These are phyloP conservation scores for Rhaphigaster nebulosa DNA, from an alignment of 2,888 invertebrate species.

Conservation along the genomic window DNA sequence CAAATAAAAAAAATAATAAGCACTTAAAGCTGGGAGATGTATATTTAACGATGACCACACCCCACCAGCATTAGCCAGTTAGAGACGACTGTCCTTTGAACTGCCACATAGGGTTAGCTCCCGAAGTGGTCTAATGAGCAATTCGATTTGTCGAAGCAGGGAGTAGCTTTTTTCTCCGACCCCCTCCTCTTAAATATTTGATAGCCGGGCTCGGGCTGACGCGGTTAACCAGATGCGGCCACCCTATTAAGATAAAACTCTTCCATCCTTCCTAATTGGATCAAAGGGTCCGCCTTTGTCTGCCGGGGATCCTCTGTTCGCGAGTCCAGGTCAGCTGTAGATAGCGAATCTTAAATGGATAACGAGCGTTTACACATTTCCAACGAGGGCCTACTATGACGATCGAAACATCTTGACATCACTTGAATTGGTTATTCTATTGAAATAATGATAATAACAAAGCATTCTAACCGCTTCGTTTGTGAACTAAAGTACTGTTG, in stretches of 20 bases:
- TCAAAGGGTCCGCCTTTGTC: background rate
- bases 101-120: background rate
- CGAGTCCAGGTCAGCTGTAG: background rate
- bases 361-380: background rate
- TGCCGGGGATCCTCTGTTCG: background rate
- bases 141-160: background rate
- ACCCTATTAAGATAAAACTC: constrained; percentile 38
- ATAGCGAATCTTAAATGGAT: background rate
- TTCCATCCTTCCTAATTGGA: constrained; percentile 10
- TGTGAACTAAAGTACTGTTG: too few species aligned
- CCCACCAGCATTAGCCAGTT: background rate
- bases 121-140: constrained; percentile 40
- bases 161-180: background rate
- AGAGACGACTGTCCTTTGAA: background rate
- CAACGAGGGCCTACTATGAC: background rate
- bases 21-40: background rate
- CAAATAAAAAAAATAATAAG: constrained; percentile 20
- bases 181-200: constrained; percentile 43
- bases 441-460: too few species aligned
- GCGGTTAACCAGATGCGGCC: constrained; percentile 54
- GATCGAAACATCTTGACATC: background rate
- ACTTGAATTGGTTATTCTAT: too few species aligned
- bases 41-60: background rate
- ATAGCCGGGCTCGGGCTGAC: background rate
- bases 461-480: too few species aligned